These are phyloP conservation scores for Oreocharis arfaki DNA, from an alignment of 2,113 vertebrate genomes.

Conservation along the genomic window DNA sequence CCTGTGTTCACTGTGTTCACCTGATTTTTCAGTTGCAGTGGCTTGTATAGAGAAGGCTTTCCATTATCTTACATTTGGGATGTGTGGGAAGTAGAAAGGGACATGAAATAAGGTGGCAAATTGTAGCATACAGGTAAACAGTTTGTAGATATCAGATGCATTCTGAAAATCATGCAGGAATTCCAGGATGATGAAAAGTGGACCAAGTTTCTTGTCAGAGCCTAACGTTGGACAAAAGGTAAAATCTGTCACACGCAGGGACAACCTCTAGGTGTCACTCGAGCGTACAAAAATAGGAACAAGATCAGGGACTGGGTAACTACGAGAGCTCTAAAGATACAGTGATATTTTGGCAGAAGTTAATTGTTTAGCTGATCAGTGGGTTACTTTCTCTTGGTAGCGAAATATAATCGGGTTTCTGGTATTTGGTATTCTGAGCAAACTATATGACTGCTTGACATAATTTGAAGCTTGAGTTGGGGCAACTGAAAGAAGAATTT, in stretches of 20 bases:
- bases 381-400: neutral
- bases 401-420: neutral
- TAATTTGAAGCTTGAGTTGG: neutral
- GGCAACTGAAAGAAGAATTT: neutral
- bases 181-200: neutral
- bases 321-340: neutral
- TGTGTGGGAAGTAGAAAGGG: neutral
- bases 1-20: neutral
- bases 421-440: neutral
- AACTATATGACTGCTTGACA: fast-evolving
- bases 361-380: neutral
- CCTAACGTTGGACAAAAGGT: neutral
- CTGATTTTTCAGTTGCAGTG: neutral
- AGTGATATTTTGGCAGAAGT: neutral
- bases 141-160: neutral
- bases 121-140: neutral
- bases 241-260: neutral
- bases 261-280: neutral
- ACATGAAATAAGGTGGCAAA: no score
- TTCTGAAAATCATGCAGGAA: neutral
- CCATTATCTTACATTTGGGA: neutral
- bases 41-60: neutral
- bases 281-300: neutral
- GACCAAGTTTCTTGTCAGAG: neutral
- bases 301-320: neutral